phyloP scores from a whole-genome alignment of 2,113 vertebrate genomes.

The Oncorhynchus nerka region DNA sequence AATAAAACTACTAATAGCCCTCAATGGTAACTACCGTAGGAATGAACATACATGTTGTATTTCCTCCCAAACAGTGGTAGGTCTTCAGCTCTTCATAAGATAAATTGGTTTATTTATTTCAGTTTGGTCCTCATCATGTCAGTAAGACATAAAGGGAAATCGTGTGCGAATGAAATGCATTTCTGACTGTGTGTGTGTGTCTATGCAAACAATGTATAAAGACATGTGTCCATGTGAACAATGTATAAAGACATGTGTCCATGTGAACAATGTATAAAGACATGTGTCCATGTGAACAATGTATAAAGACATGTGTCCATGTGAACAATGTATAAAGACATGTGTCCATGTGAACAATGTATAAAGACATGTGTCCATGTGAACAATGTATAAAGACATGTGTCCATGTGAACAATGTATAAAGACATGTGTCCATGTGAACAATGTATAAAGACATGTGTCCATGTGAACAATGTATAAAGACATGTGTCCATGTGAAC shows the following conservation, averaged over 20 bases:
- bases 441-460: conserved; percentile 36
- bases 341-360: neutral
- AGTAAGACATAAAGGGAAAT: conserved; percentile 3
- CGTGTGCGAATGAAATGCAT: neutral
- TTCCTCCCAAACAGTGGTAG: conserved; percentile 61
- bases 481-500: conserved; percentile 8
- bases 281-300: neutral
- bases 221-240: neutral
- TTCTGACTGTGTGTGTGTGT: conserved; percentile 2
- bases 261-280: neutral
- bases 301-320: conserved; percentile 10
- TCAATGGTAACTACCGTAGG: conserved; percentile 42
- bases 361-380: no score
- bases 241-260: conserved; percentile 40
- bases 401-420: neutral
- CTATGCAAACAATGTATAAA: neutral
- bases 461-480: no score
- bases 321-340: no score
- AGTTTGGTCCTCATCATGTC: conserved; percentile 6
- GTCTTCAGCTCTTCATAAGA: conserved; percentile 27
- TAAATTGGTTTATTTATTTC: conserved; percentile 23
- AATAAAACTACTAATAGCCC: conserved; percentile 52
- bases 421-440: neutral
- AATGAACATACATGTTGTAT: conserved; percentile 44
- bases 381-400: conserved; percentile 33